Evolutionary conservation across 2,888 invertebrate species (phyloP).

Genomic region (Hipparchia sbordonii): DNA sequence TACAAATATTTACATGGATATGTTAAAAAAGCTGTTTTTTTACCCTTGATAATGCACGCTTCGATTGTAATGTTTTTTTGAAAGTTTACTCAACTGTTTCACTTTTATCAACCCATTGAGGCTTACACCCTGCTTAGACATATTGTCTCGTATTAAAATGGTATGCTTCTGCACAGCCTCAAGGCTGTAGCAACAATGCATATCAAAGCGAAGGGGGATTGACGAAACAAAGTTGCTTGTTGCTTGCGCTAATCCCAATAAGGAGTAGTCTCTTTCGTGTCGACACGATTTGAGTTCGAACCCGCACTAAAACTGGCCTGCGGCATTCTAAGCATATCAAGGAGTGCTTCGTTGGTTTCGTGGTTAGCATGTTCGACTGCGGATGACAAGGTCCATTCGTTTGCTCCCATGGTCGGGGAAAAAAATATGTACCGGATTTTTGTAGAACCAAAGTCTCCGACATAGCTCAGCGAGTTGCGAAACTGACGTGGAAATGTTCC

Average conservation of each 20-base stretch:
- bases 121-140: conserved; percentile 2
- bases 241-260: conserved; percentile 45
- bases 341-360: not conserved
- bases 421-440: too few relatives aligned
- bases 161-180: conserved; percentile 31
- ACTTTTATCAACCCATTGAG: conserved; percentile 23
- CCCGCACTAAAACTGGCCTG: conserved; percentile 70
- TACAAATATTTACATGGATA: too few relatives aligned
- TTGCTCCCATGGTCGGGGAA: too few relatives aligned
- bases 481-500: too few relatives aligned
- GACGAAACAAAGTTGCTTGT: conserved; percentile 46
- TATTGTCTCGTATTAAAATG: conserved; percentile 22
- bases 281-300: conserved; percentile 63
- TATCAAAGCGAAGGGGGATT: conserved; percentile 46
- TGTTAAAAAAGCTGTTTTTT: too few relatives aligned
- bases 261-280: conserved; percentile 53
- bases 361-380: too few relatives aligned
- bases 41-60: not conserved
- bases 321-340: conserved; percentile 60
- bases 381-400: too few relatives aligned
- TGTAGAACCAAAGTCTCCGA: too few relatives aligned
- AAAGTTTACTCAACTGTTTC: conserved; percentile 31
- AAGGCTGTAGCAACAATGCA: conserved; percentile 43
- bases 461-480: too few relatives aligned
- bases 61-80: not conserved